These are phyloP conservation scores for Hoplostethus mediterraneus DNA, from an alignment of 2,797 vertebrate genomes.

Conservation along the genomic window DNA sequence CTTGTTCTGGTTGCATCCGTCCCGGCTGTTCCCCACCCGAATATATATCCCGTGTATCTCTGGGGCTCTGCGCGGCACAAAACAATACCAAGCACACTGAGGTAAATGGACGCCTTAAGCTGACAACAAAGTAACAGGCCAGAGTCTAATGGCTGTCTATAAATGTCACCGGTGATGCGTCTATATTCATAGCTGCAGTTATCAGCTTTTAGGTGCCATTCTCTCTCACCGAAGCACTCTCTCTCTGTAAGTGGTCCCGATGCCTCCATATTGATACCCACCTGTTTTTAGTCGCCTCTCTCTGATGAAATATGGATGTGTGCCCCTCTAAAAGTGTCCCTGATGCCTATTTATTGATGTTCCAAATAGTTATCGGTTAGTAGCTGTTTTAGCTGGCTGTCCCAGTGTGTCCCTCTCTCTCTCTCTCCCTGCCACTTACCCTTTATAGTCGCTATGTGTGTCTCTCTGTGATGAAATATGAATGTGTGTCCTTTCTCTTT, in stretches of 20 bases:
- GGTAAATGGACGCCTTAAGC: constrained; percentile 57
- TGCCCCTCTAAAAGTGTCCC: constrained; percentile 62
- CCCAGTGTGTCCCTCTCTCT: constrained; percentile 25
- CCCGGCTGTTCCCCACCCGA: neutral
- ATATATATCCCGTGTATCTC: neutral
- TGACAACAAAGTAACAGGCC: constrained; percentile 47
- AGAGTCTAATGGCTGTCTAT: constrained; percentile 61
- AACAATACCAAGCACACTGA: constrained; percentile 28
- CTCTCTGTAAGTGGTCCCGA: constrained; percentile 58
- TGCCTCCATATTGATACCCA: constrained; percentile 68
- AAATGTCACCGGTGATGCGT: constrained; percentile 59
- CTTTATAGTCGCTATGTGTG: constrained; percentile 58
- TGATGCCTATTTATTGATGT: constrained; percentile 66
- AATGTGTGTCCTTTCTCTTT: constrained; percentile 66
- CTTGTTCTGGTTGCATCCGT: constrained; percentile 14
- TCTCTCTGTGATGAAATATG: constrained; percentile 72
- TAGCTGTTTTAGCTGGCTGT: constrained; percentile 8
- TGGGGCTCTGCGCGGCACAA: constrained; percentile 26
- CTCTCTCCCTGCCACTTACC: constrained; percentile 44
- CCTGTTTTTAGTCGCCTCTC: constrained; percentile 65
- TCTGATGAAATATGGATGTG: constrained; percentile 73
- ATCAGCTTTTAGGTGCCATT: constrained; percentile 70
- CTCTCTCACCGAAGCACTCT: constrained; percentile 46
- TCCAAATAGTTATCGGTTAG: constrained; percentile 48
- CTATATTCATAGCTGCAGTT: constrained; percentile 71